phyloP scores from a whole-genome alignment of 2,888 invertebrate genomes.

The Nebria brevicollis region DNA sequence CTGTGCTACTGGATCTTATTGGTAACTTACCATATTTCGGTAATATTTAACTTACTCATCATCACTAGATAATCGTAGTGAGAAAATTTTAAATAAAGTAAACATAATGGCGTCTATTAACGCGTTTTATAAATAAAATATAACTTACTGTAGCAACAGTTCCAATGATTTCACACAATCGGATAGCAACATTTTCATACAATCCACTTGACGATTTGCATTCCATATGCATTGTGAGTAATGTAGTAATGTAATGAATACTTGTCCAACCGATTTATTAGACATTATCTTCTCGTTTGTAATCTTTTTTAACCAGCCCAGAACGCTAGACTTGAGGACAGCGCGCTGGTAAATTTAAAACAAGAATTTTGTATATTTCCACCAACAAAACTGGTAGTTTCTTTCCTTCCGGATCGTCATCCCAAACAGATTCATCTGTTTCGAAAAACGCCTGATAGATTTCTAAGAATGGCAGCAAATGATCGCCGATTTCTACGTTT shows the following conservation, averaged over 20 bases:
- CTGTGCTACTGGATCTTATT: no score
- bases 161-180: slow-evolving; percentile 62
- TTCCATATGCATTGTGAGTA: slow-evolving; percentile 58
- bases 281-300: slow-evolving; percentile 56
- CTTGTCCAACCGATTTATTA: slow-evolving; percentile 55
- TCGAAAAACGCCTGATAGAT: slow-evolving; percentile 58
- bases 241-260: slow-evolving; percentile 59
- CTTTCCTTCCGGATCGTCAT: slow-evolving; percentile 58
- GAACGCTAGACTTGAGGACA: slow-evolving; percentile 54
- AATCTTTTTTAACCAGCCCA: slow-evolving; percentile 61
- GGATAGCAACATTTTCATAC: slow-evolving; percentile 62
- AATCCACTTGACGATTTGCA: slow-evolving; percentile 59
- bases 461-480: slow-evolving; percentile 54
- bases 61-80: no score
- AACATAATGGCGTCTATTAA: no score
- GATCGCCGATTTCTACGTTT: slow-evolving; percentile 49
- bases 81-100: no score
- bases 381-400: slow-evolving; percentile 55
- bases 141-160: slow-evolving; percentile 62
- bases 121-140: slow-evolving; percentile 10
- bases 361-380: slow-evolving; percentile 53
- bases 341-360: slow-evolving; percentile 26
- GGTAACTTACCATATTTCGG: no score
- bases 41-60: no score
- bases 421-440: slow-evolving; percentile 55